Evolutionary conservation across 2,888 invertebrate genomes (phyloP), one percentile per base, ranked within the genome.

Genomic region (Lasius platythorax): DNA sequence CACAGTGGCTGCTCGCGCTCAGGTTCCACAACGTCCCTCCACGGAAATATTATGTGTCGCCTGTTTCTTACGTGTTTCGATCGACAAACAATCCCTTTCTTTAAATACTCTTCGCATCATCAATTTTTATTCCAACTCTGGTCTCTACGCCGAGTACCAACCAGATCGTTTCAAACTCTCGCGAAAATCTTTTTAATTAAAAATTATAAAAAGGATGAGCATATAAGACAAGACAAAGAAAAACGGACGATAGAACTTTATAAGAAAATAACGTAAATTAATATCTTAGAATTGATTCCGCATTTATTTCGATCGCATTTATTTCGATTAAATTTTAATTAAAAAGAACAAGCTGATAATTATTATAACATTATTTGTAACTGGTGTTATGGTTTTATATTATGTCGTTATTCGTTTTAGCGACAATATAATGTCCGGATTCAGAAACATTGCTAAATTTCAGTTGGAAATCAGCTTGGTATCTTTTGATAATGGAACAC

Each of bases 401-500:
- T n/a, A 53, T 53, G 53, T n/a, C 53, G n/a, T 53, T 46, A 53
- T 53, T 2, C 8, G n/a, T 53, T 53, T 53, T 53, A 53, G n/a
- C 53, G 50, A 50, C 18, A 50, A 50, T 37, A 50, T 50, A 50
- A 50, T 50, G 53, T 53, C 8, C n/a, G 53, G 53, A 53, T 53
- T 53, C 53, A 53, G 53, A 53, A 53, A 53, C n/a, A n/a, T 53
- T n/a, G 53, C 53, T 53, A 53, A 86, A 86, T 82, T 73, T 67
- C 56, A 37, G 43, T 73, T 68, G 46, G 79, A 66, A 86, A 89
- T 87, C 85, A 40, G 82, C 33, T 73, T 73, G 56, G 63, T 67
- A 89, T 89, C 86, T 89, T 72, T 63, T 85, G 66, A 56, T 66
- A 66, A 76, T 82, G 61, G 2, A n/a, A 79, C 81, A 68, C 63